Evolutionary conservation across 1,140 invertebrate genomes (phyloP).

Genomic region (Dreissena rostriformis): DNA sequence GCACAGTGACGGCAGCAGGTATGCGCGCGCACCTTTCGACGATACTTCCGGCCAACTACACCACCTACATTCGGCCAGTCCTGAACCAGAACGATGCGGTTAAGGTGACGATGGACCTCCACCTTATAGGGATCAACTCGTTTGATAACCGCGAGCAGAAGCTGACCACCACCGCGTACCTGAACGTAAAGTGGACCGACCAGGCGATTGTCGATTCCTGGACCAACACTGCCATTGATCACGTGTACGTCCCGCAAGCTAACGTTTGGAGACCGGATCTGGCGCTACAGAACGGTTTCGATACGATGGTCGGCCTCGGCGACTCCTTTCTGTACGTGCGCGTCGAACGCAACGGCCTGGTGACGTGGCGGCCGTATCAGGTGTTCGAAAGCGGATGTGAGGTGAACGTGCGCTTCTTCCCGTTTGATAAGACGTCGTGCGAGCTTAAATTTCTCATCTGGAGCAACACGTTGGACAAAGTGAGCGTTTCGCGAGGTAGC

Average conservation of each 20-base stretch:
- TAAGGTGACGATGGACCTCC: slow-evolving; percentile 25
- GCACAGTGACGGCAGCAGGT: background rate
- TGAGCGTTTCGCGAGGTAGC: slow-evolving; percentile 4
- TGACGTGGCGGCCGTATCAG: slow-evolving; percentile 58
- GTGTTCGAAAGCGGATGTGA: slow-evolving; percentile 98
- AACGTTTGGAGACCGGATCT: slow-evolving; percentile 60
- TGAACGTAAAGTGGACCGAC: slow-evolving; percentile 57
- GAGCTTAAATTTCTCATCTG: slow-evolving; percentile 99
- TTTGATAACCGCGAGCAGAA: slow-evolving; percentile 57
- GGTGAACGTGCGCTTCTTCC: slow-evolving; percentile 98
- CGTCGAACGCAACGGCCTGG: slow-evolving; percentile 12
- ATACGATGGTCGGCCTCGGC: slow-evolving; percentile 46
- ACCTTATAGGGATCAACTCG: slow-evolving; percentile 48
- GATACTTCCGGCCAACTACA: slow-evolving; percentile 17
- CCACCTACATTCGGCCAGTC: slow-evolving; percentile 38
- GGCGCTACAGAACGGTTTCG: slow-evolving; percentile 57
- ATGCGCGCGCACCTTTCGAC: slow-evolving; percentile 31
- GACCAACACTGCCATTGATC: background rate
- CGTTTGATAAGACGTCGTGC: slow-evolving; percentile 96
- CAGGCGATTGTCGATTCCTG: slow-evolving; percentile 41
- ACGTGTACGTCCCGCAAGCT: slow-evolving; percentile 44
- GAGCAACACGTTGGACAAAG: slow-evolving; percentile 82
- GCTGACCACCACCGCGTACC: slow-evolving; percentile 55
- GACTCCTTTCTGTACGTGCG: slow-evolving; percentile 37
- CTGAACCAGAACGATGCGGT: slow-evolving; percentile 11